A percentile compares a stretch with the other conserved stretches of the same genome.
These are phyloP conservation scores for Aricia agestis DNA, from an alignment of 1,140 invertebrate genomes.

Conservation along the genomic window DNA sequence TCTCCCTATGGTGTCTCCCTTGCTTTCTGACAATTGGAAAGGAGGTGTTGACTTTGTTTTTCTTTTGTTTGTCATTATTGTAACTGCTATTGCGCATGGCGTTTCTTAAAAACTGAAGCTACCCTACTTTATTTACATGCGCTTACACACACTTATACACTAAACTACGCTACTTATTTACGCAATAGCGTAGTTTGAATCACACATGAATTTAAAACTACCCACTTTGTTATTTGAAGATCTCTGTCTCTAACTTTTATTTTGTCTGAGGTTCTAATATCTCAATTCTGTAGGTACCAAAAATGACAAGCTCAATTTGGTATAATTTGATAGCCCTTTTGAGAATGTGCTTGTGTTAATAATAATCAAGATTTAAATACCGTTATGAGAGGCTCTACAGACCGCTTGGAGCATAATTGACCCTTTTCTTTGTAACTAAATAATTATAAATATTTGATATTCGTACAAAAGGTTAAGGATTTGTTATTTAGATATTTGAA, in stretches of 20 bases:
- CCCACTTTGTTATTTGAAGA: too few relatives aligned
- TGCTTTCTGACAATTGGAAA: background rate
- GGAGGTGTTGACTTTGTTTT: background rate
- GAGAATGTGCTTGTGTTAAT: background rate
- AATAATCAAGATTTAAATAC: background rate
- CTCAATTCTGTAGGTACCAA: too few relatives aligned
- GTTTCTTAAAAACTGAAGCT: background rate
- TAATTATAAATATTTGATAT: background rate
- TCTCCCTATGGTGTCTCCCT: background rate
- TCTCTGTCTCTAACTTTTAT: too few relatives aligned
- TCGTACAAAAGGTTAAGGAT: background rate
- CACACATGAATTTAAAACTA: too few relatives aligned
- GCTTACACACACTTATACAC: too few relatives aligned
- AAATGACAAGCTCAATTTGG: background rate
- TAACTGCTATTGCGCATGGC: too few relatives aligned
- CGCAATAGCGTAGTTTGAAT: too few relatives aligned
- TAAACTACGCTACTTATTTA: too few relatives aligned
- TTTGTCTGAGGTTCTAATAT: too few relatives aligned
- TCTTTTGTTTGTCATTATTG: background rate
- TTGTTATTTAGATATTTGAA: background rate
- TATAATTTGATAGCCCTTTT: background rate
- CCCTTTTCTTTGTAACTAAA: background rate
- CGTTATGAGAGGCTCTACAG: background rate
- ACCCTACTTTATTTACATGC: too few relatives aligned
- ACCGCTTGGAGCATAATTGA: background rate